These are phyloP conservation scores for Drosophila ananassae DNA, from an alignment of 1,140 invertebrate species.

Conservation along the genomic window DNA sequence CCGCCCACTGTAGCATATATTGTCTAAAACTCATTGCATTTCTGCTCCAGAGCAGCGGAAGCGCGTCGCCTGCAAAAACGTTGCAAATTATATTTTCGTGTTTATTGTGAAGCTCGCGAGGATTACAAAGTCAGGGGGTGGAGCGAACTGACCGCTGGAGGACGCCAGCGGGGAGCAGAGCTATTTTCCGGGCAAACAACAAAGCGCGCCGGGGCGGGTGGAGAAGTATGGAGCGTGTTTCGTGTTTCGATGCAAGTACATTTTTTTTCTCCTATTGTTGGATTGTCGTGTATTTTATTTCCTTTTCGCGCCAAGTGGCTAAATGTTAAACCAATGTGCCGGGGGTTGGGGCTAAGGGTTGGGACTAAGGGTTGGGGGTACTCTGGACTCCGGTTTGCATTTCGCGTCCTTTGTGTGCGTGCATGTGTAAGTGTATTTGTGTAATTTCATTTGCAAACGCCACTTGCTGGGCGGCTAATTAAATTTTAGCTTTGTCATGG, in stretches of 20 bases:
- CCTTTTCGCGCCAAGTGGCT: conserved; percentile 73
- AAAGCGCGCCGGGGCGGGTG: neutral
- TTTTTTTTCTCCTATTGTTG: conserved; percentile 31
- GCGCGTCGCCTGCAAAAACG: conserved; percentile 58
- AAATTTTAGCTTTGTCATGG: conserved; percentile 81
- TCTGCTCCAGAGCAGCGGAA: conserved; percentile 44
- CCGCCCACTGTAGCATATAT: conserved; percentile 23
- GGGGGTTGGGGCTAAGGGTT: neutral
- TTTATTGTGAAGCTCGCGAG: conserved; percentile 79
- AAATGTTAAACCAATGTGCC: conserved; percentile 71
- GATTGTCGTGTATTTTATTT: conserved; percentile 64
- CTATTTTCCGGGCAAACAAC: conserved; percentile 34
- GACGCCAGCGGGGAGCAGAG: conserved; percentile 25
- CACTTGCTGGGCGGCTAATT: conserved; percentile 79
- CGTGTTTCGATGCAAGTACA: conserved; percentile 53
- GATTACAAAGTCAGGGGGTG: conserved; percentile 58
- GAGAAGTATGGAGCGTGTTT: conserved; percentile 15
- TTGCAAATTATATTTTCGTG: conserved; percentile 81
- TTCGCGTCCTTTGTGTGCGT: conserved; percentile 14
- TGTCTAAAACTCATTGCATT: conserved; percentile 56
- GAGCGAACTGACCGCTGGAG: conserved; percentile 13
- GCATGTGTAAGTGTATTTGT: conserved; percentile 47
- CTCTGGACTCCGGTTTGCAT: conserved; percentile 37
- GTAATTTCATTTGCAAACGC: conserved; percentile 80
- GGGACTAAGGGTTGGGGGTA: neutral